Evolutionary conservation across 1,140 invertebrate species (phyloP), one percentile per base, ranked within the genome.

Genomic region (Eubasilissa regina): DNA sequence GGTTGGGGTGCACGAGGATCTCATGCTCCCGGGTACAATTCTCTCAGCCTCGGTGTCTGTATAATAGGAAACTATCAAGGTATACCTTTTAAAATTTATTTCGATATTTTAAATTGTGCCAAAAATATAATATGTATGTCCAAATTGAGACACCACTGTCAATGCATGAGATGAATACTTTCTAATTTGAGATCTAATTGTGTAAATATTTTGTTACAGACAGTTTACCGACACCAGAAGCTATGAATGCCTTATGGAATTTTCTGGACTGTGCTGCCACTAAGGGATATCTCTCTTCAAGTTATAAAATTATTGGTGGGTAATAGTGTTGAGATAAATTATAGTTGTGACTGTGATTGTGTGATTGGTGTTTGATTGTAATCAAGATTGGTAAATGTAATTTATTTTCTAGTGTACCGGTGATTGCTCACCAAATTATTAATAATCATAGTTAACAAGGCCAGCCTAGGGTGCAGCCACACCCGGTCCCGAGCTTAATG

Each of bases 1-100:
- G 92, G 91, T 17, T 93, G 92, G 91, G 86, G 88, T n/a, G 78
- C 76, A 3, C 84, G 87, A 12, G 92, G 92, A 0, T 88, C 91
- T 1, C 92, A 93, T 81, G 88, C 91, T 0, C 81, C 83, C 0
- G 81, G 84, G 3, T 90, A 90, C 81, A 93, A 93, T 82, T 72
- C 78, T 9, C 86, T 84, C 17, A 90, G 90, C 62, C 86, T 92
- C 53, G 92, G 91, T 68, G 90, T 93, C 64, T 89, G 87, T 7
- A 89, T 93, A 62, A 90, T 94, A 53, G 93, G 93, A 0, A 87
- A 86, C 25, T 91, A 87, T 62, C 85, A 81, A 15, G 81, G 82
- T 76, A 35, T 35, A 3, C 25, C 6, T 35, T 35, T 35, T 35
- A 35, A 35, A 6, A 35, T 35, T 35, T 35, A 6, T 35, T 35